Conservation (phyloP, 1,140 invertebrate genomes). For the Sarcophaga peregrina region DNA sequence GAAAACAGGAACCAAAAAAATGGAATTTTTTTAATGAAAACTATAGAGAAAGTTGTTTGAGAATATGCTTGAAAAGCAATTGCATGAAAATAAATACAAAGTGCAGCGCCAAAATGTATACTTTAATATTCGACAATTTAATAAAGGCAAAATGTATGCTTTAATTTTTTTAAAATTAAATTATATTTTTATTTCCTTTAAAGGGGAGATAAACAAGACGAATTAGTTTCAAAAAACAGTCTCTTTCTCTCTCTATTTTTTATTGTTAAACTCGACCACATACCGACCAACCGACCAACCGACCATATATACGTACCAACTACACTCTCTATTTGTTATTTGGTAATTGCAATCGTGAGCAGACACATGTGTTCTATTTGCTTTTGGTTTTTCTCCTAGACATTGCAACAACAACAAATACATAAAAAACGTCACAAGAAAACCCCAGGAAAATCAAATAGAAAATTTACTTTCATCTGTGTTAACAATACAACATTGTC, state of each 20-base stretch:
- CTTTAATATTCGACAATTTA: not conserved
- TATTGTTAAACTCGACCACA: too few relatives aligned
- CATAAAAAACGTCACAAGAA: too few relatives aligned
- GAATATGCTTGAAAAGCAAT: not conserved
- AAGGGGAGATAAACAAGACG: too few relatives aligned
- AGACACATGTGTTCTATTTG: conserved; percentile 12
- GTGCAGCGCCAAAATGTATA: not conserved
- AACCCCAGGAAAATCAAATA: not conserved
- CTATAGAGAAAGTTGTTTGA: not conserved
- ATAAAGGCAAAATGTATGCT: not conserved
- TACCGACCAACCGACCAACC: too few relatives aligned
- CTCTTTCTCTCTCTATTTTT: too few relatives aligned
- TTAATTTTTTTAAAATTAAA: too few relatives aligned
- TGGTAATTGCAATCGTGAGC: conserved; percentile 26
- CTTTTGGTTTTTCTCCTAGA: not conserved
- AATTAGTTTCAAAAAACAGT: too few relatives aligned
- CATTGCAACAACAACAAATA: not conserved
- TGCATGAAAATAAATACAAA: not conserved
- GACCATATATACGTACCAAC: too few relatives aligned
- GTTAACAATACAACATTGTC: not conserved
- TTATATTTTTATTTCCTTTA: too few relatives aligned
- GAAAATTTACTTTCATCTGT: conserved; percentile 27
- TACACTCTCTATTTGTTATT: conserved; percentile 1
- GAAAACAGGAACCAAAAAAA: too few relatives aligned
- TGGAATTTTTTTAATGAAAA: not conserved